These are phyloP conservation scores for Sceliomorpha sp. DNA, from an alignment of 2,888 invertebrate species.

Conservation along the genomic window DNA sequence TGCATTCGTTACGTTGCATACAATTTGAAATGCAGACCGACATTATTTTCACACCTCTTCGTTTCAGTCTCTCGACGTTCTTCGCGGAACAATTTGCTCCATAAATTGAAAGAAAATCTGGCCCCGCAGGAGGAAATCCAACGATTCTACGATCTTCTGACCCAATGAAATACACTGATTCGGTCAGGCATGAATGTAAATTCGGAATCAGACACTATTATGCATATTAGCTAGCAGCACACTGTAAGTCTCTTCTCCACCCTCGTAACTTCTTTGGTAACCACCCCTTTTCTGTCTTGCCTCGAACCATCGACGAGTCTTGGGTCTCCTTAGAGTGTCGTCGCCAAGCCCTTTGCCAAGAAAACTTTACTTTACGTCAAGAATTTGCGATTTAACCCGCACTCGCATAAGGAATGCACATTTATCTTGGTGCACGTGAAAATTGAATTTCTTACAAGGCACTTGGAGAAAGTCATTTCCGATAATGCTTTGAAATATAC, in stretches of 20 bases:
- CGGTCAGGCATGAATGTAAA: constrained; percentile 67
- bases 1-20: too few relatives aligned
- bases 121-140: constrained; percentile 5
- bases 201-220: constrained; percentile 69
- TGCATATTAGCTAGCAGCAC: constrained; percentile 65
- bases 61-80: too few relatives aligned
- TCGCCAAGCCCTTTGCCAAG: constrained; percentile 35
- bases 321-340: constrained; percentile 34
- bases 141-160: constrained; percentile 35
- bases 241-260: constrained; percentile 56
- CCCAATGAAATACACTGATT: constrained; percentile 48
- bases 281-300: constrained; percentile 53
- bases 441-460: constrained; percentile 39
- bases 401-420: constrained; percentile 74
- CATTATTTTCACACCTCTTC: too few relatives aligned
- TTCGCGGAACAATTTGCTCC: constrained; percentile 16
- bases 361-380: constrained; percentile 67
- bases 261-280: constrained; percentile 65
- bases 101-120: constrained; percentile 12
- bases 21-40: too few relatives aligned
- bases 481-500: constrained; percentile 36
- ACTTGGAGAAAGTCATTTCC: constrained; percentile 32
- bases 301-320: constrained; percentile 30
- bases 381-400: constrained; percentile 71
- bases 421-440: constrained; percentile 56